Evolutionary conservation across 2,113 vertebrate species (phyloP), one percentile per base, ranked within the genome.

Genomic region (Tinamus guttatus): DNA sequence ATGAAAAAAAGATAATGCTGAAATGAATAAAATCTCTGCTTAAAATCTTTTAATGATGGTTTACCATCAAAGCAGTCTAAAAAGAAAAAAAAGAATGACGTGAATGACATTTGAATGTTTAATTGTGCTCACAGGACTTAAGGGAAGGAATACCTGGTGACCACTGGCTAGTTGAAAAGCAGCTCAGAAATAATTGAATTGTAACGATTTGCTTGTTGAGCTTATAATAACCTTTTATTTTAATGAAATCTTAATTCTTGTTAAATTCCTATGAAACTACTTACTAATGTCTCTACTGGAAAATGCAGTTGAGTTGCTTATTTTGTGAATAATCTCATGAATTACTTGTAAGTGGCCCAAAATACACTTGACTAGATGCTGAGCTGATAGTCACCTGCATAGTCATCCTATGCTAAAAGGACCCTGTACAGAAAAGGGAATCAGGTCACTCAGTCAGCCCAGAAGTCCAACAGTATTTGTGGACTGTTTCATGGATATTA

Each of bases 171-270:
- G 52, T 81, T 92, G 83, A 84, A 93, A 92, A 94, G 60, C 77
- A 78, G n/a, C 8, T 9, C 27, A 70, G 90, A 68, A 69, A 81
- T 60, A 88, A 94, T 89, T 78, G 56, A 89, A 87, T 84, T 68
- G 75, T 36, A 90, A 75, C 47, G 52, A 67, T 93, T 93, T 75
- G 28, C 83, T 90, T 90, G 41, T 65, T 87, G 74, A 90, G 77
- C 60, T 92, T 93, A 92, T 89, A 91, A 87, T 90, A 94, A 84
- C 47, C 21, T 40, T 76, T 59, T 62, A 85, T 94, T 87, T 91
- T 69, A 94, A 91, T 94, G 52, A 84, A 93, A 85, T 92, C 81
- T 73, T 91, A 90, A 56, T 93, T 92, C 58, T 75, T 94, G 62
- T 21, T 89, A 89, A 80, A 85, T 69, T 89, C 78, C n/a, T 87